phyloP scores from a whole-genome alignment of 1,140 invertebrate genomes.

The Eulimnadia texana region DNA sequence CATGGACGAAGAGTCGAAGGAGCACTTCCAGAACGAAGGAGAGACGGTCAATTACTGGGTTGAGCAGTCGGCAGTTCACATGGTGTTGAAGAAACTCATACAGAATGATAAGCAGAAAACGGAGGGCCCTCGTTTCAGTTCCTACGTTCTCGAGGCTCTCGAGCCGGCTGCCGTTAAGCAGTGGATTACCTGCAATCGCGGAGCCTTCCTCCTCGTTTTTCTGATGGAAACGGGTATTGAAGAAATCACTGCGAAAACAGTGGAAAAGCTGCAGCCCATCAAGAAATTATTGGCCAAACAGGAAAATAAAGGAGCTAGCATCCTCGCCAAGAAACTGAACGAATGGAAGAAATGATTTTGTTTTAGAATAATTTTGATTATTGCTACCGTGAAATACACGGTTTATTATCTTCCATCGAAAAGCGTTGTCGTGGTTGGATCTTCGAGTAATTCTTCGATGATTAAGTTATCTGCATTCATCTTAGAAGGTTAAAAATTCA shows the following conservation, averaged over 20 bases:
- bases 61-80: conserved; percentile 65
- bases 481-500: no score
- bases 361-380: background rate
- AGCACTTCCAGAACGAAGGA: conserved; percentile 30
- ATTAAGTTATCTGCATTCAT: no score
- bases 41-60: conserved; percentile 38
- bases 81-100: conserved; percentile 64
- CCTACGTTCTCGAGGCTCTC: conserved; percentile 2
- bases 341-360: background rate
- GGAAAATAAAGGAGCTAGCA: conserved; percentile 10
- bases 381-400: background rate
- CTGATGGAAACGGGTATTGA: conserved; percentile 13
- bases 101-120: conserved; percentile 40
- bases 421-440: no score
- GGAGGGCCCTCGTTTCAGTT: conserved; percentile 4
- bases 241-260: background rate
- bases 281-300: conserved; percentile 5
- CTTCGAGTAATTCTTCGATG: no score
- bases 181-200: conserved; percentile 16
- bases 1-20: conserved; percentile 28
- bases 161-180: conserved; percentile 11
- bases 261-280: conserved; percentile 7
- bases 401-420: no score
- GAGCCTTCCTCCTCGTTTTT: conserved; percentile 14
- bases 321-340: conserved; percentile 11